Percentiles rank a stretch among this genome's conserved stretches.
Evolutionary conservation across 2,888 invertebrate genomes (phyloP).

Genomic region (Neoascia interrupta): DNA sequence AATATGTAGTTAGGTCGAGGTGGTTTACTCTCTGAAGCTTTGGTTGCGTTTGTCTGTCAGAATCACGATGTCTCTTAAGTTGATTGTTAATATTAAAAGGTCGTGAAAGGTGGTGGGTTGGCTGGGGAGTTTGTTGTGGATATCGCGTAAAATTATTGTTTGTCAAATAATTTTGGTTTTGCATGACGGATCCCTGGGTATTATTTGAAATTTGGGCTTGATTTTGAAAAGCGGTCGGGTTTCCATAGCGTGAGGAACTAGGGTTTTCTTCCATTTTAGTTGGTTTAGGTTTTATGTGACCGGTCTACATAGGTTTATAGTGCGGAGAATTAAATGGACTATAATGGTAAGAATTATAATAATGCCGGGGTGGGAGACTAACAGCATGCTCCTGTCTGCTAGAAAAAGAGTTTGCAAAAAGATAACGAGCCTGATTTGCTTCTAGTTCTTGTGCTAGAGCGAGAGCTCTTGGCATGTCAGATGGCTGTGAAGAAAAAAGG

Average conservation of each 20-base stretch:
- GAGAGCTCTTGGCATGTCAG: background rate
- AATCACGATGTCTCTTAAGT: slow-evolving; percentile 6
- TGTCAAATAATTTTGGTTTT: background rate
- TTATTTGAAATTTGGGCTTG: slow-evolving; percentile 1
- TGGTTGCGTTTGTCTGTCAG: slow-evolving; percentile 12
- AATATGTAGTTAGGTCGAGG: slow-evolving; percentile 2
- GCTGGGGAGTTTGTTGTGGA: background rate
- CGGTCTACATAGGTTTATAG: background rate
- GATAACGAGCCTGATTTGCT: too few relatives aligned
- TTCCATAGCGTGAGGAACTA: slow-evolving; percentile 5
- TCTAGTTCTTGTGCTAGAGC: too few relatives aligned
- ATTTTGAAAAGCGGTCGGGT: slow-evolving; percentile 11
- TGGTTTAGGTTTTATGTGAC: slow-evolving; percentile 9
- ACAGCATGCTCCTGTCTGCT: background rate
- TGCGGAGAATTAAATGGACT: slow-evolving; percentile 3
- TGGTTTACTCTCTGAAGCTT: slow-evolving; percentile 6
- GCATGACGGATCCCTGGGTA: background rate
- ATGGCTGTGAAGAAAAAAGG: background rate
- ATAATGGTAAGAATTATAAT: slow-evolving; percentile 4
- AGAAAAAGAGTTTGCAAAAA: slow-evolving; percentile 3
- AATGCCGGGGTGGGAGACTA: background rate
- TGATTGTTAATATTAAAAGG: background rate
- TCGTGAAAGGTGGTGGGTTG: too few relatives aligned
- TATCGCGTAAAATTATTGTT: background rate
- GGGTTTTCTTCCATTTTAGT: slow-evolving; percentile 4